Evolutionary conservation across 2,797 vertebrate genomes (phyloP).

Genomic region (Chaetophractus vellerosus): DNA sequence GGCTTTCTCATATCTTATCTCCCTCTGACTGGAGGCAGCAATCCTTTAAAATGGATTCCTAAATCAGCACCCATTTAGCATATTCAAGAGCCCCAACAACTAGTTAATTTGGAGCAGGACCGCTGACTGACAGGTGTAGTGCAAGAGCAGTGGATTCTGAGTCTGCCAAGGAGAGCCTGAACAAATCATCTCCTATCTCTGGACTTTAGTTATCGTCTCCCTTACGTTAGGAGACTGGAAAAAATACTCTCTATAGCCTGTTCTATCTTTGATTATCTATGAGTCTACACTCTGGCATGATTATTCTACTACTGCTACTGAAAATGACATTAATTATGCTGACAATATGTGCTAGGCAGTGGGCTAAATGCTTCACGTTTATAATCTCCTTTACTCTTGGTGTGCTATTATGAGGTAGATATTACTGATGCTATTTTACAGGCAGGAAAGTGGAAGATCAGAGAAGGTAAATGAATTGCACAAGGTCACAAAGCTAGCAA

Average conservation of each 20-base stretch:
- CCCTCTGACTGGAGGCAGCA: slow-evolving; percentile 29
- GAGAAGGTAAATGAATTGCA: neutral
- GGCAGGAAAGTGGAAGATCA: neutral
- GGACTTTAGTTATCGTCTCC: neutral
- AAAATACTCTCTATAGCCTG: neutral
- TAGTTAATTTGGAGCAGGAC: neutral
- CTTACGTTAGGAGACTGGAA: neutral
- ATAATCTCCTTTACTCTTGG: neutral
- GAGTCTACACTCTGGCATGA: neutral
- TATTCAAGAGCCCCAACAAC: neutral
- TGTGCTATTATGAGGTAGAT: neutral
- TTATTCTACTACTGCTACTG: neutral
- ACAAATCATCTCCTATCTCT: neutral
- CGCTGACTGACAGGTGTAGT: neutral
- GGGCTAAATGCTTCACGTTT: neutral
- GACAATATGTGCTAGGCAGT: neutral
- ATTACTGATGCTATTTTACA: neutral
- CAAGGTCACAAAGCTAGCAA: neutral
- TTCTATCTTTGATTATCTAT: neutral
- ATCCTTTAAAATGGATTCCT: slow-evolving; percentile 51
- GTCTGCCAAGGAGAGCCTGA: neutral
- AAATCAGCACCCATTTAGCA: slow-evolving; percentile 50
- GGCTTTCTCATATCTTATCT: neutral
- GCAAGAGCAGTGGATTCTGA: neutral
- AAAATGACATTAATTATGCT: neutral